These are phyloP conservation scores for Agrotis puta DNA, from an alignment of 2,888 invertebrate genomes.

Conservation along the genomic window DNA sequence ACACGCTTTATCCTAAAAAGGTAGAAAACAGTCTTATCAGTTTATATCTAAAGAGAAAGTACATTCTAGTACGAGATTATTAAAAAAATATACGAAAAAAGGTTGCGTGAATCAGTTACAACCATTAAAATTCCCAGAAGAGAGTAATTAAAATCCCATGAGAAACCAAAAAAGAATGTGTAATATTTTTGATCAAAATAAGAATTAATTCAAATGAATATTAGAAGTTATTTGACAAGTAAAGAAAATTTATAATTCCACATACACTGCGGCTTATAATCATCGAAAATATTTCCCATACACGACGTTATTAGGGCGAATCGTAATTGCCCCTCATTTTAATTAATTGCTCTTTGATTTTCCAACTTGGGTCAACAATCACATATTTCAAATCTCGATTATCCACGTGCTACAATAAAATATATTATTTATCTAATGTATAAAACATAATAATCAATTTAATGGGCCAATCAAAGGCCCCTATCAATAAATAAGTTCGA, in stretches of 20 bases:
- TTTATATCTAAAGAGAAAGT: background rate
- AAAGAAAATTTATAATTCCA: conserved; percentile 30
- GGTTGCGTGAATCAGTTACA: background rate
- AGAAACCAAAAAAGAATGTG: background rate
- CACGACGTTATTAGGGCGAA: conserved; percentile 16
- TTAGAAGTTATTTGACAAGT: conserved; percentile 44
- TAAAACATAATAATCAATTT: conserved; percentile 57
- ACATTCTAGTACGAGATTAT: background rate
- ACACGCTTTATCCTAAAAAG: background rate
- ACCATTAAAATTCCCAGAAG: conserved; percentile 13
- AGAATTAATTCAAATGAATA: conserved; percentile 16
- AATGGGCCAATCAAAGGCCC: conserved; percentile 70
- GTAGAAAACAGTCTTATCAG: too few species aligned
- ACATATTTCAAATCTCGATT: conserved; percentile 57
- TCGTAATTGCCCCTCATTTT: conserved; percentile 27
- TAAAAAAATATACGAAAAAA: background rate
- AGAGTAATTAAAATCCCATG: conserved; percentile 1
- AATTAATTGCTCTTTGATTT: conserved; percentile 44
- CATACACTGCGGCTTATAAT: background rate
- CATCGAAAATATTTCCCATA: conserved; percentile 7
- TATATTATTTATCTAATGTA: conserved; percentile 51
- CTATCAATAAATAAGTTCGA: conserved; percentile 74
- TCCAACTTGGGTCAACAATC: conserved; percentile 46
- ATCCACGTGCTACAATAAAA: conserved; percentile 54
- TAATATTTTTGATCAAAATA: background rate